phyloP scores from a whole-genome alignment of 2,797 vertebrate species.

The Microctenopoma lineatum region DNA sequence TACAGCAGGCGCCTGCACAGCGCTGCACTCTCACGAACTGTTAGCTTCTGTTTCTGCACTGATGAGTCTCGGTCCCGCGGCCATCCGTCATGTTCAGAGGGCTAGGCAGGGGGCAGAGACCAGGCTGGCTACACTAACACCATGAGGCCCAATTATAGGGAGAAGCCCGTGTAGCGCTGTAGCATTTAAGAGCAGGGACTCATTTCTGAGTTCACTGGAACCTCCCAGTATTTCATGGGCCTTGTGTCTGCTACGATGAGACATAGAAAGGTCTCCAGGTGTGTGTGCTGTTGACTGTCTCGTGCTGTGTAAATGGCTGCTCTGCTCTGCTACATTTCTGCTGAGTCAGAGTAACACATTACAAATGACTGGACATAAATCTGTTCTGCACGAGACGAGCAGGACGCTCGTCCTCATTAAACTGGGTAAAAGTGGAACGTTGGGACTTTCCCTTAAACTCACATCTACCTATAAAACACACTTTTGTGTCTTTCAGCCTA shows the following conservation, averaged over 20 bases:
- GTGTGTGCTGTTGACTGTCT: background rate
- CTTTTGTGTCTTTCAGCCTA: no score
- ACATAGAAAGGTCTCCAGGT: background rate
- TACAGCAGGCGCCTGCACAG: slow-evolving; percentile 36
- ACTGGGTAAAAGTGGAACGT: background rate
- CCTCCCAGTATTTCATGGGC: slow-evolving; percentile 14
- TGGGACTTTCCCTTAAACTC: no score
- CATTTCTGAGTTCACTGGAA: slow-evolving; percentile 8
- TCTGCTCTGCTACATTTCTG: slow-evolving; percentile 5
- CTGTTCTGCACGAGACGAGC: background rate
- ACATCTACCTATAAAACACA: no score
- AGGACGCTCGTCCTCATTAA: background rate
- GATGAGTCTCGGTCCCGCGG: slow-evolving; percentile 49
- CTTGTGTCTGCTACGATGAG: background rate
- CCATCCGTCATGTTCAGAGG: slow-evolving; percentile 68
- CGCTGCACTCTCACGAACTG: slow-evolving; percentile 65
- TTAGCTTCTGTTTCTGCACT: slow-evolving; percentile 71
- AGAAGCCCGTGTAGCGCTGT: slow-evolving; percentile 11
- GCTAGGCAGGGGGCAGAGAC: slow-evolving; percentile 46
- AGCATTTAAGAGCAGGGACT: slow-evolving; percentile 20
- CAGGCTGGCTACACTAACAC: slow-evolving; percentile 41
- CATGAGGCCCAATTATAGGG: slow-evolving; percentile 65
- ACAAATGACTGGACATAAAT: background rate
- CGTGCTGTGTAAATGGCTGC: slow-evolving; percentile 11
- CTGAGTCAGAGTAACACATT: slow-evolving; percentile 6